These are phyloP conservation scores for Plutomurus gul DNA, from an alignment of 1,140 invertebrate genomes.

Conservation along the genomic window DNA sequence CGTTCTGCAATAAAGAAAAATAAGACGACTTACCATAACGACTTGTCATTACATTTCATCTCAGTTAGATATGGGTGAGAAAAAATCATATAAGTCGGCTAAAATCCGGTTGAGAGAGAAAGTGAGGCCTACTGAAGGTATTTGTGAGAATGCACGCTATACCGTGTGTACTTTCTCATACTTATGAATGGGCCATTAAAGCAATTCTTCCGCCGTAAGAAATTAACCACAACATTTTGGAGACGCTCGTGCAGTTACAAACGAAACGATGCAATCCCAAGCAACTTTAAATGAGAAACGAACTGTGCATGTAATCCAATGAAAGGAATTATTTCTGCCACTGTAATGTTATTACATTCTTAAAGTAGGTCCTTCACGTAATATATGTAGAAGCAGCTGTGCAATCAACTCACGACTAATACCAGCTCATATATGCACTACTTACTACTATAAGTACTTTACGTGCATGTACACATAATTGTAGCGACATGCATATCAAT, in stretches of 20 bases:
- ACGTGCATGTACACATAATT: too few relatives aligned
- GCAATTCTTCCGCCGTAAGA: conserved; percentile 10
- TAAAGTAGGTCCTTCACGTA: too few relatives aligned
- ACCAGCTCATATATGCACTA: too few relatives aligned
- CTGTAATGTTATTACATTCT: neutral
- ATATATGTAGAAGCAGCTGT: too few relatives aligned
- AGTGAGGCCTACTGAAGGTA: neutral
- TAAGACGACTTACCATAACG: conserved; percentile 20
- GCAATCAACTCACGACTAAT: too few relatives aligned
- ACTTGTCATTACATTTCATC: conserved; percentile 35
- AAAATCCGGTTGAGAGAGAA: too few relatives aligned
- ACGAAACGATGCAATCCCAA: neutral
- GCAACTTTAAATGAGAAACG: neutral
- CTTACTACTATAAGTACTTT: too few relatives aligned
- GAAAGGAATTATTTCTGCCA: conserved; percentile 5
- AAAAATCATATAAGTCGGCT: too few relatives aligned
- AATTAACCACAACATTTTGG: conserved; percentile 2
- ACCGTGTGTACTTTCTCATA: neutral
- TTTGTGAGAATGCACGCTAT: neutral
- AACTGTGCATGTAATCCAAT: neutral
- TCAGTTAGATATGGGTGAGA: neutral
- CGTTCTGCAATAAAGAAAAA: conserved; percentile 38
- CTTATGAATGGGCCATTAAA: conserved; percentile 24
- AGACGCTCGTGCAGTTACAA: neutral
- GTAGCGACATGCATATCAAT: too few relatives aligned